Evolutionary conservation across 1,140 invertebrate species (phyloP).

Genomic region (Trachelipus rathkii): DNA sequence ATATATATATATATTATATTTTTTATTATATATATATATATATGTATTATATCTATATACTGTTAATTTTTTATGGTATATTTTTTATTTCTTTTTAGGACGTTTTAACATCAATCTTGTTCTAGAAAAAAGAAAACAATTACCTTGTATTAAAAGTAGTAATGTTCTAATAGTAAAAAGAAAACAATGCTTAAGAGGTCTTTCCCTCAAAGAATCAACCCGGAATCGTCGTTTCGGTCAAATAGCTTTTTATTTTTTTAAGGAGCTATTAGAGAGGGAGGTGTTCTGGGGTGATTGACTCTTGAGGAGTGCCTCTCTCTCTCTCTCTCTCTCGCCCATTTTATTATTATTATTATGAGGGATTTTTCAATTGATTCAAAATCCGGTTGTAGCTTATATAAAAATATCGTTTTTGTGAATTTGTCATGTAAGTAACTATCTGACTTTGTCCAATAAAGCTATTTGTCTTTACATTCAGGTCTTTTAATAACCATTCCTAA

Average conservation of each 20-base stretch:
- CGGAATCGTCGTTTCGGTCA: no score
- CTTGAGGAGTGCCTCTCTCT: background rate
- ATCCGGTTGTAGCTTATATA: slow-evolving; percentile 46
- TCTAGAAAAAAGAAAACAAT: slow-evolving; percentile 25
- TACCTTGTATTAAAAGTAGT: no score
- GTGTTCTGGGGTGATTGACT: background rate
- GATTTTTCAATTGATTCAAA: slow-evolving; percentile 47
- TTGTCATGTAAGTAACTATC: slow-evolving; percentile 49
- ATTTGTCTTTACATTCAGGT: slow-evolving; percentile 48
- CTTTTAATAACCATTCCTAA: slow-evolving; percentile 9
- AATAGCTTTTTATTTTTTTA: no score
- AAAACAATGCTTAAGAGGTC: no score
- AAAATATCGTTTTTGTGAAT: slow-evolving; percentile 48
- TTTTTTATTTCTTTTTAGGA: no score
- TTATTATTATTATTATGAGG: slow-evolving; percentile 40
- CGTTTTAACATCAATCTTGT: slow-evolving; percentile 42
- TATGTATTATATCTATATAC: no score
- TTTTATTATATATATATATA: no score
- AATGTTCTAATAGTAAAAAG: no score
- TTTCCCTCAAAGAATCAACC: no score
- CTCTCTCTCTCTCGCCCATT: slow-evolving; percentile 33
- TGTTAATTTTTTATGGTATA: no score
- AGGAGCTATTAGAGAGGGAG: no score
- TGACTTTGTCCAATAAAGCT: slow-evolving; percentile 51
- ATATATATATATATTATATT: no score